Conservation (phyloP, 2,113 vertebrate genomes). For the Orientallactaga bullata region DNA sequence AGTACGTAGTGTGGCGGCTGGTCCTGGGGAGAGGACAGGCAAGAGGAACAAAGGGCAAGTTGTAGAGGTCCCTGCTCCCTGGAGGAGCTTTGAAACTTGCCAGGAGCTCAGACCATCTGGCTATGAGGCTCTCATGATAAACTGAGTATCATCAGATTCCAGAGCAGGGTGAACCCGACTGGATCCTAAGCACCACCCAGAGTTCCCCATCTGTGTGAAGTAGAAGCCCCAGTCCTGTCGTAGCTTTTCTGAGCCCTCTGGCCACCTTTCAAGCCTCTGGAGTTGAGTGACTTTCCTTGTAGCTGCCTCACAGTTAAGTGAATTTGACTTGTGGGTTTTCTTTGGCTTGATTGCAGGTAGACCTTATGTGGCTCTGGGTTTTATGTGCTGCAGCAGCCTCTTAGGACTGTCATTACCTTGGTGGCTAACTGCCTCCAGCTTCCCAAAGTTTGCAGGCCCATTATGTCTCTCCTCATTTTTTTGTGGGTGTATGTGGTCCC, state of each 20-base stretch:
- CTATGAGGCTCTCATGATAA: too few relatives aligned
- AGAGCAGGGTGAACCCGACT: background rate
- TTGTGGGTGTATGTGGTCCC: background rate
- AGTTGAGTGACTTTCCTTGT: background rate
- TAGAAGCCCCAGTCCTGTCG: rapidly evolving
- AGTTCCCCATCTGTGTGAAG: background rate
- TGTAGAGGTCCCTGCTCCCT: background rate
- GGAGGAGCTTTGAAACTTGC: background rate
- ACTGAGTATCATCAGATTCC: background rate
- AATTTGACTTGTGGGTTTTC: background rate
- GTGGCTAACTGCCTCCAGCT: background rate
- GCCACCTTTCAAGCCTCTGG: background rate
- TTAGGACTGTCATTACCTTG: rapidly evolving
- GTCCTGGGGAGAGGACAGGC: background rate
- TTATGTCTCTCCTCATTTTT: background rate
- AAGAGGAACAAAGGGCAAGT: background rate
- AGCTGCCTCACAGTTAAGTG: rapidly evolving
- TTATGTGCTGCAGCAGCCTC: background rate
- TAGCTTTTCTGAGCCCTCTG: background rate
- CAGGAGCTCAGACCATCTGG: background rate
- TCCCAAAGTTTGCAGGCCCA: background rate
- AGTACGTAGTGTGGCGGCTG: rapidly evolving
- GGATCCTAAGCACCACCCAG: rapidly evolving
- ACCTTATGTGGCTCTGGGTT: background rate
- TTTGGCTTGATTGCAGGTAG: background rate